Evolutionary conservation across 2,797 vertebrate genomes (phyloP).

Genomic region (Mallotus villosus): DNA sequence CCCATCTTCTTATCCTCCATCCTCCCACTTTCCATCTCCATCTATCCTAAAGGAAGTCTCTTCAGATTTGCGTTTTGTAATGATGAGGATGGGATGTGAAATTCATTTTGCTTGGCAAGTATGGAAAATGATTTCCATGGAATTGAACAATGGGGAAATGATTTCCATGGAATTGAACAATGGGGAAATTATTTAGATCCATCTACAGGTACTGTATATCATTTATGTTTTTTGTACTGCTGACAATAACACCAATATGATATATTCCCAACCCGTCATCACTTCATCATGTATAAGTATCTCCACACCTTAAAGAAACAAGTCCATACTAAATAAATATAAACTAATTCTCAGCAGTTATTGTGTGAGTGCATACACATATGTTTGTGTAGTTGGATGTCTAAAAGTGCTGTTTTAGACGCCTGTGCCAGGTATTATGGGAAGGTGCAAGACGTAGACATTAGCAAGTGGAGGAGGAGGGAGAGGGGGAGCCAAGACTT

Average conservation of each 20-base stretch:
- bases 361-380: not conserved
- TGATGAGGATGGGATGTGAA: not conserved
- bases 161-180: not conserved
- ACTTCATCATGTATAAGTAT: too few relatives aligned
- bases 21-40: slow-evolving; percentile 25
- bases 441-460: too few relatives aligned
- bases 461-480: not conserved
- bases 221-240: not conserved
- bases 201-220: not conserved
- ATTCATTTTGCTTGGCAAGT: not conserved
- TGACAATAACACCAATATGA: too few relatives aligned
- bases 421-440: too few relatives aligned
- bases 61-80: not conserved
- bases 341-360: not conserved
- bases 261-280: too few relatives aligned
- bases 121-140: not conserved
- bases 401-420: not conserved
- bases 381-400: not conserved
- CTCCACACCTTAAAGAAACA: too few relatives aligned
- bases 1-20: slow-evolving; percentile 24
- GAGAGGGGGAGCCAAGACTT: not conserved
- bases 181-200: not conserved
- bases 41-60: not conserved
- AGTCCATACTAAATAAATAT: too few relatives aligned
- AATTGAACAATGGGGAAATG: not conserved